A percentile compares a stretch with the other conserved stretches of the same genome.
Conservation (phyloP, 2,888 invertebrate genomes). For the Dryobota labecula region DNA sequence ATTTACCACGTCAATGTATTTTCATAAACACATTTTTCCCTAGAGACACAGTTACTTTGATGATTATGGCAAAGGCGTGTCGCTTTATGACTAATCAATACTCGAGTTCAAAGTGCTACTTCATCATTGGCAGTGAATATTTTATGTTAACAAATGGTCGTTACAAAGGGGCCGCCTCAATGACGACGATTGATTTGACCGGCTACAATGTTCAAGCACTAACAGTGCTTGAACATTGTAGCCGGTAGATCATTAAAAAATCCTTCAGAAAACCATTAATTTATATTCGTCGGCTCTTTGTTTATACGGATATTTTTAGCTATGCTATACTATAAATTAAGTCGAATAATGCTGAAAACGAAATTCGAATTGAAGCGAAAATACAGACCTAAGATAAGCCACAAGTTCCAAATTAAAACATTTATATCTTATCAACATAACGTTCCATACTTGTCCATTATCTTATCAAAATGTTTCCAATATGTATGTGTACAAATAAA, state of each 20-base stretch:
- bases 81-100: constrained; percentile 64
- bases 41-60: constrained; percentile 39
- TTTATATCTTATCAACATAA: constrained; percentile 68
- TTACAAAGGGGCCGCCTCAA: constrained; percentile 13
- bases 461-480: constrained; percentile 68
- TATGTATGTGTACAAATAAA: constrained; percentile 43
- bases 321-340: neutral
- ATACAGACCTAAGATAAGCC: constrained; percentile 41
- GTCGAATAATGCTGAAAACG: constrained; percentile 1
- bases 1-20: constrained; percentile 27
- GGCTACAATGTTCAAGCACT: constrained; percentile 1
- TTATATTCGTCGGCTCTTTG: constrained; percentile 9
- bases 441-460: constrained; percentile 54
- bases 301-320: neutral
- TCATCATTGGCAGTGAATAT: constrained; percentile 42
- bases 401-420: constrained; percentile 53
- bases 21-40: constrained; percentile 37
- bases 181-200: constrained; percentile 38
- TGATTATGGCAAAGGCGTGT: constrained; percentile 51
- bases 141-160: constrained; percentile 42
- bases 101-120: constrained; percentile 53
- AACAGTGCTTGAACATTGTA: constrained; percentile 3
- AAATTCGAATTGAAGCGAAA: constrained; percentile 25
- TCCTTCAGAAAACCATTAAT: constrained; percentile 8
- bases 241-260: constrained; percentile 11